Percentiles rank a stretch among this genome's conserved stretches.
Conservation (phyloP, 2,797 vertebrate species). For the Chrosomus eos region DNA sequence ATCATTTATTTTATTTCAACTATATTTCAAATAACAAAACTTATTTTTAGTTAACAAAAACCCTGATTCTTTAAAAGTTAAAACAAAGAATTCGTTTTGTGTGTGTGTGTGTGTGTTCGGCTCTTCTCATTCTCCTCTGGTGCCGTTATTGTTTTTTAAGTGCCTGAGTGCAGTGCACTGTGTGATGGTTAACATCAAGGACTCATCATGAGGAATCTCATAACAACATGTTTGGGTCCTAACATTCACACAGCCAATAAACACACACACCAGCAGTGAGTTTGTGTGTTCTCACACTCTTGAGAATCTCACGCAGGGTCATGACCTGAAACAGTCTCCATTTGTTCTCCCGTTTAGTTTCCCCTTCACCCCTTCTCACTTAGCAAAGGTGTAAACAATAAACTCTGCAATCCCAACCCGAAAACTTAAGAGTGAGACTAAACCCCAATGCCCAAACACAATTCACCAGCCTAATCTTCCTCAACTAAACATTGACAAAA, state of each 20-base stretch:
- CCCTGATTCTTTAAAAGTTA: not conserved
- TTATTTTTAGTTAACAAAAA: not conserved
- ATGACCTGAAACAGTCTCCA: slow-evolving; percentile 55
- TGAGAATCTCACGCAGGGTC: slow-evolving; percentile 38
- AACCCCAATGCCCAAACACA: not conserved
- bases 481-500: not conserved
- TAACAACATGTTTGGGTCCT: slow-evolving; percentile 1
- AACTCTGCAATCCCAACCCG: not conserved
- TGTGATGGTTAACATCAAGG: slow-evolving; percentile 18
- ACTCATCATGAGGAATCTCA: slow-evolving; percentile 27
- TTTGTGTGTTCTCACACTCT: slow-evolving; percentile 32
- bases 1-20: not conserved
- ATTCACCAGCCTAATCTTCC: not conserved
- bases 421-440: not conserved
- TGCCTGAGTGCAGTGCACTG: not conserved
- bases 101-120: not conserved
- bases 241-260: slow-evolving; percentile 18
- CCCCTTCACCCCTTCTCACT: slow-evolving; percentile 29
- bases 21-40: not conserved
- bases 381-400: not conserved
- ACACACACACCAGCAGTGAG: slow-evolving; percentile 17
- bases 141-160: not conserved
- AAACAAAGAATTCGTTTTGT: not conserved
- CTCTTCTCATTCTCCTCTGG: not conserved
- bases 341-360: slow-evolving; percentile 45